Percentiles rank a stretch among this genome's conserved stretches.
Evolutionary conservation across 2,888 invertebrate species (phyloP).

Genomic region (Watsonalla binaria): DNA sequence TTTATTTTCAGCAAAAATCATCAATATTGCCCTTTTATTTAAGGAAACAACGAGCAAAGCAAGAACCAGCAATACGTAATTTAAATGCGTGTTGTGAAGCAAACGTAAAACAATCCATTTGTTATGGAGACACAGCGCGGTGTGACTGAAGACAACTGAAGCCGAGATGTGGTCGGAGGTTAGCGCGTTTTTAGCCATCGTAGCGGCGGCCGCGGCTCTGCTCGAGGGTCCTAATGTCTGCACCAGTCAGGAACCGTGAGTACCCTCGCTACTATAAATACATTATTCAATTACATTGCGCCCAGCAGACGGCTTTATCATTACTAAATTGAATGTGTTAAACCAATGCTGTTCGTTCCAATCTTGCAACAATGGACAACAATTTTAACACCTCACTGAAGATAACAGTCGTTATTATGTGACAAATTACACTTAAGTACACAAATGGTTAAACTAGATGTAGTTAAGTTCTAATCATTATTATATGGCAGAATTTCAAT

Average conservation of each 20-base stretch:
- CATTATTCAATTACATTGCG: not conserved
- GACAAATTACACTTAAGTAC: not conserved
- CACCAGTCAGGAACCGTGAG: constrained; percentile 86
- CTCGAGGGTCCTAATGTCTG: constrained; percentile 89
- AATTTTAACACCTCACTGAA: not conserved
- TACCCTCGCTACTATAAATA: constrained; percentile 17
- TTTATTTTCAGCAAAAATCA: no score
- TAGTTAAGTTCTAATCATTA: no score
- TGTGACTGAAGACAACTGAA: constrained; percentile 43
- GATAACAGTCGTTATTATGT: not conserved
- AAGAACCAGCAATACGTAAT: constrained; percentile 21
- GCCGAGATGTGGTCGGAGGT: constrained; percentile 54
- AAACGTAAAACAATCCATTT: constrained; percentile 53
- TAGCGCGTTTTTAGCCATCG: constrained; percentile 39
- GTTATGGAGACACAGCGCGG: constrained; percentile 58
- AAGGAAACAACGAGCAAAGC: constrained; percentile 9
- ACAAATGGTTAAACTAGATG: no score
- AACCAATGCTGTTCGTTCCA: not conserved
- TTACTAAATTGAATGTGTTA: not conserved
- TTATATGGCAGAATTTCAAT: no score
- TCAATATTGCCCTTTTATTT: no score
- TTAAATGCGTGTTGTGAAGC: constrained; percentile 47
- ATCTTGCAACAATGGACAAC: not conserved
- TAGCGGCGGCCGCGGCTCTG: constrained; percentile 36
- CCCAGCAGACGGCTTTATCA: not conserved